Evolutionary conservation across 2,797 vertebrate genomes (phyloP), one percentile per base, ranked within the genome.

Genomic region (Xiphorhynchus erythropygius): DNA sequence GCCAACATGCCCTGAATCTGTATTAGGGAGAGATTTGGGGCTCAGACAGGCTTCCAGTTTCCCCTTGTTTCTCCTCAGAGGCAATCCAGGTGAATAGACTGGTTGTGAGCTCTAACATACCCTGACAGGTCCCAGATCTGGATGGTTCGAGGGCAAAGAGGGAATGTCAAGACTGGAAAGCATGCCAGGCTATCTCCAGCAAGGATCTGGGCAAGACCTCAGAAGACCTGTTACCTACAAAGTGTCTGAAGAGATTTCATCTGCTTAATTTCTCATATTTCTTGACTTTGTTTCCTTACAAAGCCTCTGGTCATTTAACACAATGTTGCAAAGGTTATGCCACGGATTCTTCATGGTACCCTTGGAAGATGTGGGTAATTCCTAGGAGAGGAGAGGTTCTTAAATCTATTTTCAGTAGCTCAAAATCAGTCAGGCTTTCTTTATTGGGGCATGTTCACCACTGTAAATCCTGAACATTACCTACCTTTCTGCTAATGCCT

Each of bases 141-240:
- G 85, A 86, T 94, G 83, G 82, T 94, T 93, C 76, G 87, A 95
- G 83, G 89, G 93, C 76, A 88, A 39, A 95, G 30, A 86, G 79
- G 62, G 69, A 94, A 93, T 76, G 52, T 90, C 57, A 81, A 64
- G 71, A 56, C 21, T 78, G 57, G 73, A 94, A 94, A 94, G 69
- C 57, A 42, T 0, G 28, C 90, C 85, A 94, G 57, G 28, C 41
- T 91, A 90, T 94, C 76, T 86, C 44, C 62, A 91, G 42, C 37
- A 84, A 55, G 55, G 69, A 96, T 95, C 91, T 95, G 69, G 55
- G 73, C 39, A 86, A 91, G 83, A 81, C 83, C 85, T 95, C 86
- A 88, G 73, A 84, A 84, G 91, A 93, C 65, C 90, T 86, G 17
- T 73, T 71, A 73, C 73, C 68, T 91, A 55, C 49, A 41, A 65